Evolutionary conservation across 2,888 invertebrate species (phyloP).

Genomic region (Brachyptera putata): DNA sequence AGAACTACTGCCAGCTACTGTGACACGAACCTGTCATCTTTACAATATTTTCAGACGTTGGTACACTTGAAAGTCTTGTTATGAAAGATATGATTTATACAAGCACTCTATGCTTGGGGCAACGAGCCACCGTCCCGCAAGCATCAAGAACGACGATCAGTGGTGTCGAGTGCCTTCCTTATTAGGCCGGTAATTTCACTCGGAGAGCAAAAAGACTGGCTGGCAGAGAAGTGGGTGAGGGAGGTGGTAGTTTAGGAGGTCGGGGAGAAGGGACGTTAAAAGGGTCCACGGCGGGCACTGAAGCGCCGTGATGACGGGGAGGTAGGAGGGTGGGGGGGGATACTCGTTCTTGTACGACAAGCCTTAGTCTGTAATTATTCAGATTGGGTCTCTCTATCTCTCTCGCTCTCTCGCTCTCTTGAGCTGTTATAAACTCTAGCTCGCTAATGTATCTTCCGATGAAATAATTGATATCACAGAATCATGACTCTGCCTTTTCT

Average conservation of each 20-base stretch:
- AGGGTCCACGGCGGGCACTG: neutral
- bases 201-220: neutral
- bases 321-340: slow-evolving; percentile 26
- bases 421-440: neutral
- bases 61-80: too few species aligned
- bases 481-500: neutral
- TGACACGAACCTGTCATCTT: too few species aligned
- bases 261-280: neutral
- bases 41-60: too few species aligned
- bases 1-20: too few species aligned
- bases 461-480: slow-evolving; percentile 11
- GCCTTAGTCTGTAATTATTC: slow-evolving; percentile 26
- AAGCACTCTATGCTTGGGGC: too few species aligned
- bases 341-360: slow-evolving; percentile 17
- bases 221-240: neutral
- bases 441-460: slow-evolving; percentile 13
- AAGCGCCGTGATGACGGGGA: neutral
- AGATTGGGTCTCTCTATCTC: slow-evolving; percentile 22
- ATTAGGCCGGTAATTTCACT: slow-evolving; percentile 20
- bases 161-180: slow-evolving; percentile 11
- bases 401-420: slow-evolving; percentile 17
- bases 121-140: too few species aligned
- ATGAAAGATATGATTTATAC: too few species aligned
- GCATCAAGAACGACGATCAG: too few species aligned
- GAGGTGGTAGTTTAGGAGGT: neutral